Conservation (phyloP, 1,140 invertebrate genomes). For the Lysiphlebus fabarum region DNA sequence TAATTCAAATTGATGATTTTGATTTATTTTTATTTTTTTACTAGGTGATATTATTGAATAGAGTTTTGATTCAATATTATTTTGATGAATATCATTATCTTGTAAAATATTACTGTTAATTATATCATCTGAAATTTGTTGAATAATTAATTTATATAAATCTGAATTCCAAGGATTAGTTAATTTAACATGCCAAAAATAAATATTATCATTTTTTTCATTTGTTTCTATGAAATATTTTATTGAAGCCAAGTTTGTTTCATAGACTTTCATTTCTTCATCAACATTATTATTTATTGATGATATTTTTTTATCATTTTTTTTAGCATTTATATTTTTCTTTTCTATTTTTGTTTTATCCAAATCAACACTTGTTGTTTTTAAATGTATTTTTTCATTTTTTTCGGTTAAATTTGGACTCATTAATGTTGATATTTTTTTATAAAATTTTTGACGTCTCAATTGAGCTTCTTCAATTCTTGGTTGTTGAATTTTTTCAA, state of each 20-base stretch:
- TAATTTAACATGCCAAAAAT: constrained; percentile 34
- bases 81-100: not conserved
- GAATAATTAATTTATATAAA: constrained; percentile 28
- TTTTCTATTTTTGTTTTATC: constrained; percentile 8
- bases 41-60: not conserved
- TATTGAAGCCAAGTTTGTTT: constrained; percentile 25
- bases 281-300: constrained; percentile 13
- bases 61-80: not conserved
- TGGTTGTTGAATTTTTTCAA: constrained; percentile 25
- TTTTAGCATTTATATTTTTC: constrained; percentile 7
- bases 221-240: not conserved
- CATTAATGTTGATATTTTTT: constrained; percentile 15
- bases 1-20: not conserved
- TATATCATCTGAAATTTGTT: constrained; percentile 26
- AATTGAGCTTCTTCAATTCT: constrained; percentile 25
- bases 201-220: constrained; percentile 24
- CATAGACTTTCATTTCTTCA: constrained; percentile 29
- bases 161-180: constrained; percentile 34
- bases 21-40: not conserved
- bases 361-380: not conserved
- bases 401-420: not conserved
- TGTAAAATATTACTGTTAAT: not conserved
- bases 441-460: constrained; percentile 24
- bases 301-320: constrained; percentile 6
- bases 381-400: not conserved